Conservation (phyloP, 1,140 invertebrate species). For the Centruroides sculpturatus region DNA sequence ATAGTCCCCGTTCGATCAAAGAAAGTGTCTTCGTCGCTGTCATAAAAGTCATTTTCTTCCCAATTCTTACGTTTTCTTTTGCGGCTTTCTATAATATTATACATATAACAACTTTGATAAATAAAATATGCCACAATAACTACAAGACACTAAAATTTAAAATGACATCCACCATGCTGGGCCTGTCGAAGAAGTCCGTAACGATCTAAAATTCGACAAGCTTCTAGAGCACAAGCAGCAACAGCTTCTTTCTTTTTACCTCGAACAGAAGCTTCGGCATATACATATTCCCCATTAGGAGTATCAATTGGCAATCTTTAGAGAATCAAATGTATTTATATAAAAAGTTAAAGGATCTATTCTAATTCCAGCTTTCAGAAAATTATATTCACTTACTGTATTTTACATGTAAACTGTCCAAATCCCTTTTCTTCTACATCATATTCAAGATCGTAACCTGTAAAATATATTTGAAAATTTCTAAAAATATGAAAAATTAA, state of each 20-base stretch:
- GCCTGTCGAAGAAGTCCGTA: slow-evolving; percentile 60
- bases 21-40: slow-evolving; percentile 95
- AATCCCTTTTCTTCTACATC: slow-evolving; percentile 63
- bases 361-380: too few relatives aligned
- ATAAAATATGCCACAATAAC: not conserved
- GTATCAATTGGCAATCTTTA: too few relatives aligned
- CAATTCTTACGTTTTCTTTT: slow-evolving; percentile 57
- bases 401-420: slow-evolving; percentile 54
- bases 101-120: not conserved
- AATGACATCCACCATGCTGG: slow-evolving; percentile 44
- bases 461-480: too few relatives aligned
- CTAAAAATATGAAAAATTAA: too few relatives aligned
- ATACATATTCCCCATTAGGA: slow-evolving; percentile 43
- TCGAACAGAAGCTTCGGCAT: slow-evolving; percentile 69
- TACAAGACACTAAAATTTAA: not conserved
- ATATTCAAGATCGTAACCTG: slow-evolving; percentile 59
- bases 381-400: slow-evolving; percentile 26
- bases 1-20: slow-evolving; percentile 86
- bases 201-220: slow-evolving; percentile 77
- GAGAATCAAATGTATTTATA: too few relatives aligned
- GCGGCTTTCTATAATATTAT: slow-evolving; percentile 35
- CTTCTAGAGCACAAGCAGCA: slow-evolving; percentile 81
- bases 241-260: slow-evolving; percentile 93
- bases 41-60: slow-evolving; percentile 83
- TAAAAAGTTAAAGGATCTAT: too few relatives aligned